Evolutionary conservation across 2,113 vertebrate genomes (phyloP).

Genomic region (Percina caprodes): DNA sequence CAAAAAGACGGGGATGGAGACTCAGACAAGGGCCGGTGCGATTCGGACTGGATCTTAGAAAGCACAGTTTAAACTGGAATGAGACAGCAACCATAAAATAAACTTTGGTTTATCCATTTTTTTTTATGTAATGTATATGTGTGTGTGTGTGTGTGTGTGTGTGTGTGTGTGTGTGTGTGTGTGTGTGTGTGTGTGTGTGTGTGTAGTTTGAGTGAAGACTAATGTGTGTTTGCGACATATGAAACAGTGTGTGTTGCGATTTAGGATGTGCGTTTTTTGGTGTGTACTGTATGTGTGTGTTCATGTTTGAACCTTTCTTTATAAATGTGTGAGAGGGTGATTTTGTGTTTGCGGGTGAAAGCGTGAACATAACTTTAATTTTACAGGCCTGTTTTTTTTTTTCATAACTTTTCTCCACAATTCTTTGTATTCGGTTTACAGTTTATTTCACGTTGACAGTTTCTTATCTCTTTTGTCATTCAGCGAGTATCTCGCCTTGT

Average conservation of each 20-base stretch:
- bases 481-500: conserved; percentile 75
- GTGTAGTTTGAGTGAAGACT: conserved; percentile 34
- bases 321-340: conserved; percentile 18
- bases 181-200: no score
- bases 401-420: conserved; percentile 50
- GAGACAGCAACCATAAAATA: conserved; percentile 42
- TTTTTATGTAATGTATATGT: conserved; percentile 40
- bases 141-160: conserved; percentile 34
- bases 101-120: conserved; percentile 51
- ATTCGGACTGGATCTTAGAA: conserved; percentile 96
- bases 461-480: conserved; percentile 44
- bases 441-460: conserved; percentile 43
- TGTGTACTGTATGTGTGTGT: conserved; percentile 45
- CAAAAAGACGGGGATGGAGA: conserved; percentile 76
- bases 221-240: conserved; percentile 33
- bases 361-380: conserved; percentile 2
- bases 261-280: conserved; percentile 47
- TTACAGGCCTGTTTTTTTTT: conserved; percentile 41
- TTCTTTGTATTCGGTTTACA: conserved; percentile 64
- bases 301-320: conserved; percentile 41
- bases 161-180: no score
- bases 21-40: conserved; percentile 85
- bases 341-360: conserved; percentile 36
- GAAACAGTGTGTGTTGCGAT: conserved; percentile 41
- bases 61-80: conserved; percentile 89